Percentiles rank a stretch among this genome's conserved stretches.
Conservation (phyloP, 2,113 vertebrate species). For the Anolis carolinensis region DNA sequence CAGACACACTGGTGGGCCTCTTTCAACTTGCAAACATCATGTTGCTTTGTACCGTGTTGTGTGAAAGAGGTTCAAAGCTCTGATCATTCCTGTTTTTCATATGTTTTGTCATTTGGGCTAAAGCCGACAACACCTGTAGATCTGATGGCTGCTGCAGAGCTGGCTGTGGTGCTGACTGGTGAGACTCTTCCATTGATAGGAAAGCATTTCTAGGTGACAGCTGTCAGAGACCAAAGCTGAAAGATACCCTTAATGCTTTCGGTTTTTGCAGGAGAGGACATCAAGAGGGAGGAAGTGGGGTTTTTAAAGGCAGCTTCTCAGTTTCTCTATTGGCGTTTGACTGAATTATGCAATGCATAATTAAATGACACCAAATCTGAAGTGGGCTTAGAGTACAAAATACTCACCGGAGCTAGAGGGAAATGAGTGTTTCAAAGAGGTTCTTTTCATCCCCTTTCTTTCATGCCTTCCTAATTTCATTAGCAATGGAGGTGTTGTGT, state of each 20-base stretch:
- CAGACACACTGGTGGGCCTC: neutral
- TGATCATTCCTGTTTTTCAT: conserved; percentile 1
- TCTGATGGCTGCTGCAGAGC: neutral
- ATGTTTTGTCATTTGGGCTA: neutral
- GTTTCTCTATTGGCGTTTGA: conserved; percentile 15
- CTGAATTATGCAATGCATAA: conserved; percentile 34
- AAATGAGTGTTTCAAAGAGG: conserved; percentile 36
- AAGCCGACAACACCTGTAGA: neutral
- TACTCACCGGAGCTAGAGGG: conserved; percentile 6
- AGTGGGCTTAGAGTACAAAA: conserved; percentile 29
- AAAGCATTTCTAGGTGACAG: conserved; percentile 2
- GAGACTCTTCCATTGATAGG: neutral
- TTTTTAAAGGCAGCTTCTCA: conserved; percentile 5
- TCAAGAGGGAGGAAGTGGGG: neutral
- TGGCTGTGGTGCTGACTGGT: neutral
- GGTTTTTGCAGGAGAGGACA: neutral
- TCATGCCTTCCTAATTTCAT: conserved; percentile 64
- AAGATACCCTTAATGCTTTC: conserved; percentile 5
- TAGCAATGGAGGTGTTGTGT: conserved; percentile 60
- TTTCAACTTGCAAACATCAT: neutral
- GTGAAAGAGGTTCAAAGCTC: neutral
- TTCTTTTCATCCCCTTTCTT: conserved; percentile 29
- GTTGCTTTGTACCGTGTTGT: accelerated
- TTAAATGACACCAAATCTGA: conserved; percentile 39
- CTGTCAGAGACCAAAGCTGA: conserved; percentile 30